Base-by-base conservation (phyloP, 2,888 invertebrate species). In the Ctena decussata region DNA sequence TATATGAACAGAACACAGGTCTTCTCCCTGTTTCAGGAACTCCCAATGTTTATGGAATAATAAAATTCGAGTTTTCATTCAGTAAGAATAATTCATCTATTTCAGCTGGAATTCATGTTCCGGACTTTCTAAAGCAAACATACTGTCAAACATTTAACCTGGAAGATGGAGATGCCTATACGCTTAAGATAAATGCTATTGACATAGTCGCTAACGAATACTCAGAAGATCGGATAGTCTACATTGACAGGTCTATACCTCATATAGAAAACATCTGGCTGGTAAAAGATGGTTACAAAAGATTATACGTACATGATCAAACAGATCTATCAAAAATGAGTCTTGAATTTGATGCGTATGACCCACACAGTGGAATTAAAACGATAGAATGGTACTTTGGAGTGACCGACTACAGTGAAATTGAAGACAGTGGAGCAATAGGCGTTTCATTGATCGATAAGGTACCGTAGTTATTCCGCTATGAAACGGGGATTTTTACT, bases 311-410 rank as follows among this genome's bases (percentile, higher is more conserved):
- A 37, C 91, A 92, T 77, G 79, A 84, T 32, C 60, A 82, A 0
- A 89, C 74, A 12, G 91, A 92, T 69, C 77, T 91, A 21, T 86
- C 90, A 8, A 82, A 74, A 11, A 87, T 91, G 89, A 57, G 71
- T 39, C 46, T 92, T 2, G 65, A 81, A 21, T 87, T 91, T 65
- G 85, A 87, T 18, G 87, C 86, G 0, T 72, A 80, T n/a, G 92
- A 92, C 79, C 46, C 6, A 18, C 46, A 46, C 46, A 46, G 46
- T 46, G 46, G 46, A 3, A 5, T 46, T 15, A 46, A 60, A 70
- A 41, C 90, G 24, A 74, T 89, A 0, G 71, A 87, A 39, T 91
- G 91, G 91, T 75, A 60, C 0, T 77, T 92, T 70, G 86, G 86
- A 41, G 85, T 81, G 0, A 39, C 75, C 5, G 79, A 75, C 11